Base-by-base conservation (phyloP, 2,113 vertebrate species). In the Platichthys stellatus region DNA sequence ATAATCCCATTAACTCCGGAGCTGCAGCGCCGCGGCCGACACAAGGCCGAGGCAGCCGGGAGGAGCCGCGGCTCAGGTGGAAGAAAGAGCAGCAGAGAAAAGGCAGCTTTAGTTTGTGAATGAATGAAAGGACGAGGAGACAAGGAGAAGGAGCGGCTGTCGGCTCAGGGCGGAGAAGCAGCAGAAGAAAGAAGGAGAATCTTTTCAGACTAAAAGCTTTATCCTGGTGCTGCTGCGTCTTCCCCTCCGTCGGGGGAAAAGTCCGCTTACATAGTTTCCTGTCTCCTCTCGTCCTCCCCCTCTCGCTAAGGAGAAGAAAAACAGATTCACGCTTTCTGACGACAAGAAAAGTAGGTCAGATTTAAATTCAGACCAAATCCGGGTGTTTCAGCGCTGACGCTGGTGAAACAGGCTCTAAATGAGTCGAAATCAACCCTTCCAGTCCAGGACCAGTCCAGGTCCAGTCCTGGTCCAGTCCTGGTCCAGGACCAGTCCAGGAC, bases 1-100 rank as follows among this genome's bases (percentile, higher is more conserved):
- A 94, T 94, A 94, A 94, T 94, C 93, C 94, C 92, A 93, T 94
- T 93, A 94, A 91, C 92, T 92, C 91, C 61, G 80, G 71, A 81
- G 86, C 80, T 56, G 63, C 80, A 84, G 89, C 87, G 35, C 84
- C 87, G 72, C 86, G 0, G 63, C 75, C 69, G 60, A 63, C 54
- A 64, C 75, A 43, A 63, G 79, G 65, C 81, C 60, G 49, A 67
- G 0, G 56, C 76, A 45, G 74, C 70, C 66, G 7, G 67, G 81
- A 66, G 83, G 72, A 80, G 75, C 69, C 20, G n/a, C 14, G 14
- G 86, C 80, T 86, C 86, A 88, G 88, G 88, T 86, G 82, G 76
- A 74, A 54, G 65, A 63, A 56, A 21, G 43, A 67, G 35, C 10
- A 68, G 31, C 11, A 18, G 57, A 86, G 79, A 83, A 85, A 83